Base-by-base conservation (phyloP, 2,113 vertebrate species). In the Brevimyrus niger region DNA sequence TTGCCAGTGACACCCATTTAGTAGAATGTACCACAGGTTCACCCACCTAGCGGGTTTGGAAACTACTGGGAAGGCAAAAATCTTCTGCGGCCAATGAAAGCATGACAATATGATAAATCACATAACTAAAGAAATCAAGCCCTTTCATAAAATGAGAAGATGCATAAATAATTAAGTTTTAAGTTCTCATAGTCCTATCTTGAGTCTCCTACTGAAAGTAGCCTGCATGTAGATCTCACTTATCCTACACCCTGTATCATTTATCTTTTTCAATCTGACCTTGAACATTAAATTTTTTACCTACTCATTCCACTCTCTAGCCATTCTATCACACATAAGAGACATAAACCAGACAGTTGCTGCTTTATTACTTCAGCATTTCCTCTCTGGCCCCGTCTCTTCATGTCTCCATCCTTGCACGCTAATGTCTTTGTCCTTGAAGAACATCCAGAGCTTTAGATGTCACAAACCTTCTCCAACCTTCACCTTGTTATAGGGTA, bases 231-330 rank as follows among this genome's bases (percentile, higher is more conserved):
- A 48, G 13, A 19, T 46, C 47, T 86, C n/a, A 21, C 15, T 51
- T 35, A 87, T 53, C n/a, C 31, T 53, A 42, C 23, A 44, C 4
- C 19, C 19, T 55, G 27, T 7, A 38, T 87, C 27, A 53, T 87
- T 55, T 86, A 51, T 86, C 47, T 17, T 35, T 55, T 38, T 87
- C 85, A 87, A 48, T 87, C 47, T 87, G 27, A 87, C 85, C 48
- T 87, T 35, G 15, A 87, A 4, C 85, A 31, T 8, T 35, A 48
- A 51, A 53, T 53, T 51, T 17, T 19, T 13, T 10, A 53, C 85
- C 46, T 86, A 27, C 82, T 47, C 8, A 11, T 23, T 47, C 21
- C 44, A 47, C 83, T 27, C 47, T 86, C 10, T 42, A 19, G 4
- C 44, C 44, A 15, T 50, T 42, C 69, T 38, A 23, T 19, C 21